These are phyloP conservation scores for Myiotriccus ornatus DNA, from an alignment of 2,797 vertebrate genomes.

Conservation along the genomic window DNA sequence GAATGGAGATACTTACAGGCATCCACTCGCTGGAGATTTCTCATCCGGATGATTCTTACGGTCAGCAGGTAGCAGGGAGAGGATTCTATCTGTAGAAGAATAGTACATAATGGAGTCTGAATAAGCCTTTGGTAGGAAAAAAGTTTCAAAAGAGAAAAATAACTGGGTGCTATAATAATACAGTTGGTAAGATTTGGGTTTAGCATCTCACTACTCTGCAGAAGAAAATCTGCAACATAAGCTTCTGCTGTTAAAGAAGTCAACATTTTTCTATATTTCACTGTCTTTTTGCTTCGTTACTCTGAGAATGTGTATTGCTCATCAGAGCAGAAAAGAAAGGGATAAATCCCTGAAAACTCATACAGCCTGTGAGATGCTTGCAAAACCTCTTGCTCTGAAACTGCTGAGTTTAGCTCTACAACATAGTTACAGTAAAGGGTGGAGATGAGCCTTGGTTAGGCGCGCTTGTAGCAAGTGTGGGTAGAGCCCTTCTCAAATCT, in stretches of 20 bases:
- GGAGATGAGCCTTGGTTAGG: too few species aligned
- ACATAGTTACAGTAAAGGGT: not conserved
- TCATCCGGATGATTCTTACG: conserved; percentile 76
- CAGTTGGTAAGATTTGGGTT: not conserved
- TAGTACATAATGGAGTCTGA: not conserved
- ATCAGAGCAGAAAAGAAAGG: not conserved
- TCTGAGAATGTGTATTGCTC: not conserved
- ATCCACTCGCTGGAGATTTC: conserved; percentile 68
- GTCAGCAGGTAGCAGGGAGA: conserved; percentile 76
- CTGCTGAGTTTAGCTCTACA: not conserved
- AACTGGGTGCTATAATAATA: not conserved
- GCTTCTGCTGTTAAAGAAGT: not conserved
- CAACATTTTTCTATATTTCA: not conserved
- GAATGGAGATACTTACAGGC: conserved; percentile 66
- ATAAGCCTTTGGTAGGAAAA: not conserved
- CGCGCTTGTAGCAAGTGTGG: too few species aligned
- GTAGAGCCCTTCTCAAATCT: too few species aligned
- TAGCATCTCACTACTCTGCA: not conserved
- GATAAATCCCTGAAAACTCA: not conserved
- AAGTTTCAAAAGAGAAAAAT: not conserved
- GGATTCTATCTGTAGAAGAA: conserved; percentile 44
- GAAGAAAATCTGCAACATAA: not conserved
- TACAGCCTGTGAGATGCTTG: not conserved
- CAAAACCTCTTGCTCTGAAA: not conserved
- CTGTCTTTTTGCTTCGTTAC: not conserved